Evolutionary conservation across 2,888 invertebrate genomes (phyloP).

Genomic region (Microplitis manilae): DNA sequence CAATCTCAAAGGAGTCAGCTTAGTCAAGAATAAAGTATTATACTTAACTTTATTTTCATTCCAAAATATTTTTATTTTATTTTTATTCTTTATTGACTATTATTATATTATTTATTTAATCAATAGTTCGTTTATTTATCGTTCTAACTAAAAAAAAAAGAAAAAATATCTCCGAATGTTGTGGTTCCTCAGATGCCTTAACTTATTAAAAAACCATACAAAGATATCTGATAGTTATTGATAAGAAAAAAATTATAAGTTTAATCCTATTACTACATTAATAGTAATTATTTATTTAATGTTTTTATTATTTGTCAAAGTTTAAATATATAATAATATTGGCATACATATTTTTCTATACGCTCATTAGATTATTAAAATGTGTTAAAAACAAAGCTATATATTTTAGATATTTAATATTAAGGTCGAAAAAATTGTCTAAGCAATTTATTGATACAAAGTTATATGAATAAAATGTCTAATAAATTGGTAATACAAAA

Average conservation of each 20-base stretch:
- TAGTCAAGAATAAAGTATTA: not conserved
- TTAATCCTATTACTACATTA: not conserved
- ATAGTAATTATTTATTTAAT: not conserved
- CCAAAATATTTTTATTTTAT: not conserved
- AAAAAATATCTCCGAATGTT: not conserved
- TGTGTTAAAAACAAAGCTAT: not conserved
- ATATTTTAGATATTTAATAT: not conserved
- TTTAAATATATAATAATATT: not conserved
- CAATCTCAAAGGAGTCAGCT: conserved; percentile 20
- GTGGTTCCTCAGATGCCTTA: not conserved
- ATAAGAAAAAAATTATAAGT: not conserved
- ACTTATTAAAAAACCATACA: not conserved
- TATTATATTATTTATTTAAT: not conserved
- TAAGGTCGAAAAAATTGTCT: not conserved
- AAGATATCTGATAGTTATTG: not conserved
- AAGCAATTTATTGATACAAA: not conserved
- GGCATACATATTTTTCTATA: not conserved
- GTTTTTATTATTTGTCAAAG: not conserved
- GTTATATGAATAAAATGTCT: too few species aligned
- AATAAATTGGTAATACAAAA: too few species aligned
- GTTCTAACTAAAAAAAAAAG: not conserved
- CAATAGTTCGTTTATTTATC: not conserved
- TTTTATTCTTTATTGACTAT: too few species aligned
- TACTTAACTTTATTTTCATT: not conserved
- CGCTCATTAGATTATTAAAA: not conserved